A percentile compares a stretch with the other conserved stretches of the same genome.
Conservation (phyloP, 2,113 vertebrate genomes). For the Camelus dromedarius region DNA sequence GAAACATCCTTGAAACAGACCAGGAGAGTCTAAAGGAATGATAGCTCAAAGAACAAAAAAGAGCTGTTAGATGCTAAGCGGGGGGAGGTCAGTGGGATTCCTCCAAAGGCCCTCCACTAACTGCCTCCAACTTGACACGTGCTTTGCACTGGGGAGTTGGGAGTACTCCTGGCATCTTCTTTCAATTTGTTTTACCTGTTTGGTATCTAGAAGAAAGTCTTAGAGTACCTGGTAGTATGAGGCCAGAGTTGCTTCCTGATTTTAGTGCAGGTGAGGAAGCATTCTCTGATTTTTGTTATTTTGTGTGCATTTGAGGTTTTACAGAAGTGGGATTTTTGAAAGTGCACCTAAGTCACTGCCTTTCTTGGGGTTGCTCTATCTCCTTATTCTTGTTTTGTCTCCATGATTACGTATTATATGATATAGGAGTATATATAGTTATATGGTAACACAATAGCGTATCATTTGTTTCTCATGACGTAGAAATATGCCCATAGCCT, state of each 20-base stretch:
- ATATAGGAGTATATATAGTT: neutral
- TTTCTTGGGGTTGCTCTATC: neutral
- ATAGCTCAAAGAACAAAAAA: neutral
- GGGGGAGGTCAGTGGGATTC: too few species aligned
- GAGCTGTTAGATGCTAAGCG: neutral
- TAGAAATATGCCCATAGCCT: neutral
- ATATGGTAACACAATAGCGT: neutral
- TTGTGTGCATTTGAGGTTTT: slow-evolving; percentile 36
- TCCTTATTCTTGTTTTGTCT: neutral
- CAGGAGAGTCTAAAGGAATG: neutral
- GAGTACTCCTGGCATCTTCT: neutral
- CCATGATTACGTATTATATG: neutral
- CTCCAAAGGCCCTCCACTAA: neutral
- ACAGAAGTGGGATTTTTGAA: neutral
- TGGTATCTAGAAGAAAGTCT: slow-evolving; percentile 1
- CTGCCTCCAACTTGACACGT: fast-evolving
- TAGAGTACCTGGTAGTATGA: neutral
- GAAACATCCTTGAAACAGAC: neutral
- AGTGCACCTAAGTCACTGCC: neutral
- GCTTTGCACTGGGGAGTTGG: neutral
- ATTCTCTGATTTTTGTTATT: neutral
- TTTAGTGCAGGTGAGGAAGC: neutral
- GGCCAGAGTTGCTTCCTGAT: neutral
- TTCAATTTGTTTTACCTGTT: neutral
- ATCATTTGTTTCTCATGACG: neutral